phyloP scores from a whole-genome alignment of 2,797 vertebrate species.

The Antennarius maculatus region DNA sequence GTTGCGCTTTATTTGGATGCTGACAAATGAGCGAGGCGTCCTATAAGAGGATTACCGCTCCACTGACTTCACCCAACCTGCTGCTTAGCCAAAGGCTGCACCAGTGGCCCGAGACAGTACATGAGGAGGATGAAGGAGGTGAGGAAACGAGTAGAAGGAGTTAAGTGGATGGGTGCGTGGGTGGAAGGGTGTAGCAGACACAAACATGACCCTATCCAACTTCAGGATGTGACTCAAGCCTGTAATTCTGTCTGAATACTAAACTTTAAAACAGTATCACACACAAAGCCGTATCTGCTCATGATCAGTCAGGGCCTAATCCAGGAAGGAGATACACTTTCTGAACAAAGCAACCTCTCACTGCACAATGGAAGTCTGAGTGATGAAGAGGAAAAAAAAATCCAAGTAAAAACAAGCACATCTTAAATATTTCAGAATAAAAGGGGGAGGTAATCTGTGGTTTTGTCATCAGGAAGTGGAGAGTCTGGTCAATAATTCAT shows the following conservation, averaged over 20 bases:
- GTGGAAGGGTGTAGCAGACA: constrained; percentile 5
- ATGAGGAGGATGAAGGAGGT: constrained; percentile 28
- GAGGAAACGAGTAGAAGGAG: constrained; percentile 31
- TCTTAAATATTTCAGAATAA: constrained; percentile 87
- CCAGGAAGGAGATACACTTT: background rate
- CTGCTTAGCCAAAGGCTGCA: constrained; percentile 39
- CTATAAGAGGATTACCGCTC: constrained; percentile 84
- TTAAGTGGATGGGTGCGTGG: constrained; percentile 12
- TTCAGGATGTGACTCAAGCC: constrained; percentile 29
- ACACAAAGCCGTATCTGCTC: background rate
- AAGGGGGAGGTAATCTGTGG: constrained; percentile 78
- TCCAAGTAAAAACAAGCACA: constrained; percentile 45
- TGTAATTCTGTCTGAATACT: constrained; percentile 12
- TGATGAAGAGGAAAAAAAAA: constrained; percentile 27
- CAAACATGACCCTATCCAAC: constrained; percentile 43
- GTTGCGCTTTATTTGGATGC: constrained; percentile 85
- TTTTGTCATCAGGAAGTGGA: constrained; percentile 80
- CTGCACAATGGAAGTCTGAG: background rate
- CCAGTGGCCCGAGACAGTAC: constrained; percentile 31
- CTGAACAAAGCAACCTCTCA: background rate
- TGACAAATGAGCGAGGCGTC: constrained; percentile 80
- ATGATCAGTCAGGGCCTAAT: constrained; percentile 7
- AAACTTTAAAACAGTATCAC: constrained; percentile 10
- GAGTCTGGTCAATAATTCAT: constrained; percentile 88
- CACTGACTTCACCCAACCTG: constrained; percentile 60